Base-by-base conservation (phyloP, 1,140 invertebrate genomes). In the Cotesia glomerata region DNA sequence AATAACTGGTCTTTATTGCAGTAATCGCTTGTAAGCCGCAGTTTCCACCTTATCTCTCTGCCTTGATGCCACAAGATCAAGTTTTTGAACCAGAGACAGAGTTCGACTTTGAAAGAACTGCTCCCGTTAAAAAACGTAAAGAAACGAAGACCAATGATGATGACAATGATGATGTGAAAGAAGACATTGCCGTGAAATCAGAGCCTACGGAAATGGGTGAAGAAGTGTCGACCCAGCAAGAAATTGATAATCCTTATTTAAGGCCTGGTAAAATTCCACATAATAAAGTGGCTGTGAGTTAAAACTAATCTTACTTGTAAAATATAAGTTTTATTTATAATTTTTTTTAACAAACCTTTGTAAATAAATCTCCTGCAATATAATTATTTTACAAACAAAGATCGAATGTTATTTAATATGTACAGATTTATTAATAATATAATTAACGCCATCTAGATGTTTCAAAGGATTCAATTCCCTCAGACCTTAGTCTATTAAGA, bases 41-140 rank as follows among this genome's bases (percentile, higher is more conserved):
- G 74, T 92, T 94, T 80, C 92, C 95, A 13, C 91, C 95, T 14
- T 98, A 98, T 82, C 82, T 97, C 5, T 90, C 92, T 75, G 96
- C 96, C 3, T 88, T 98, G 4, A 84, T 98, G 76, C 96, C 96
- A 1, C 94, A 94, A 77, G 97, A 99, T 87, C 96, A 98, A 89
- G 93, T 98, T 35, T 97, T 98, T 88, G 96, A 98, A 79, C 92
- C 94, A 79, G 95, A 97, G 82, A 93, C 95, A 84, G 92, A 94
- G 80, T 92, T 93, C 74, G 90, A 93, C 79, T 89, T 91, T 45
- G 90, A 88, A 76, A 80, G 84, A 52, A 87, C 84, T 26, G 26
- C 26, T 68, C 90, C 82, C 84, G 89, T 87, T 75, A 90, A 90
- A 88, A 90, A 81, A 86, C 91, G 87, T 84, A 91, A 87, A 81